Conservation (phyloP, 2,888 invertebrate genomes). For the Lithodes maja region DNA sequence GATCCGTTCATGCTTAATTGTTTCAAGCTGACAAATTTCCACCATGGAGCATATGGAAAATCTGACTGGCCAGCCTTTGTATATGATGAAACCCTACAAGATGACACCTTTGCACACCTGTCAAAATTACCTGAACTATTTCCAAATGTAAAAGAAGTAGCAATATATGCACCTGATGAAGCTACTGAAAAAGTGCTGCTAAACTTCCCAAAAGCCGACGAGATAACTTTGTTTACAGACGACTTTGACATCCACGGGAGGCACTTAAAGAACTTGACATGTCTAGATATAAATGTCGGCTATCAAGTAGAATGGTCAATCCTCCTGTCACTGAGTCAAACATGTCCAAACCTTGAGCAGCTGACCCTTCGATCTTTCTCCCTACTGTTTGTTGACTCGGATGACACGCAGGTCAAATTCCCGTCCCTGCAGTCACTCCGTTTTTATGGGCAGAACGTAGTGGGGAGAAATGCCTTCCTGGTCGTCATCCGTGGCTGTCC, state of each 20-base stretch:
- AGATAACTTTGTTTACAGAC: constrained; percentile 59
- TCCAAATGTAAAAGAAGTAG: constrained; percentile 47
- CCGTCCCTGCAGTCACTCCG: constrained; percentile 43
- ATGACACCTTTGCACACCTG: constrained; percentile 43
- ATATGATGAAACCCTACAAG: constrained; percentile 27
- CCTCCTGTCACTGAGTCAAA: constrained; percentile 37
- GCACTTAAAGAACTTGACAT: constrained; percentile 50
- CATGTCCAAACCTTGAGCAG: constrained; percentile 51
- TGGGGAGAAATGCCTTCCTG: constrained; percentile 41
- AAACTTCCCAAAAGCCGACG: constrained; percentile 49
- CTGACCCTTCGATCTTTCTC: constrained; percentile 53
- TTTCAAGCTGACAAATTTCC: constrained; percentile 53
- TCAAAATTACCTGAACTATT: constrained; percentile 45
- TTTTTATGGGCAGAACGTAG: constrained; percentile 59
- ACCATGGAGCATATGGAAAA: constrained; percentile 54
- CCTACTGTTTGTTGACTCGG: constrained; percentile 31
- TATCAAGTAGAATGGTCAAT: constrained; percentile 61
- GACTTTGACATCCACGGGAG: constrained; percentile 56
- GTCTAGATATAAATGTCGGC: constrained; percentile 53
- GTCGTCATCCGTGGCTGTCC: constrained; percentile 47
- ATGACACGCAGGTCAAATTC: constrained; percentile 19
- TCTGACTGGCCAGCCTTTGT: neutral
- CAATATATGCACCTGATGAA: constrained; percentile 54
- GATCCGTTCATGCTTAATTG: constrained; percentile 42
- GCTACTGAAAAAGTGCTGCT: constrained; percentile 54